Evolutionary conservation across 2,888 invertebrate genomes (phyloP), one percentile per base, ranked within the genome.

Genomic region (Ophion obscuratus): DNA sequence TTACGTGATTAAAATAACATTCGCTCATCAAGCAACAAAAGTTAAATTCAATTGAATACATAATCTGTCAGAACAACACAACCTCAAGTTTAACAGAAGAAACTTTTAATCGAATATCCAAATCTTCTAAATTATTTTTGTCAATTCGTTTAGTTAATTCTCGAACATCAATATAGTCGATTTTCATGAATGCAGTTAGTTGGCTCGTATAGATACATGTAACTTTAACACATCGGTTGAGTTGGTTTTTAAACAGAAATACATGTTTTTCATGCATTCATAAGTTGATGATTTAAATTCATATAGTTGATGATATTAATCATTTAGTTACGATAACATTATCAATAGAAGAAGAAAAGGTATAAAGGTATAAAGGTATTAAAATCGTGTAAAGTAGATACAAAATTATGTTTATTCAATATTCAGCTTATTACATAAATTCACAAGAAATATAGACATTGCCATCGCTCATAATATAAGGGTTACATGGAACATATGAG

Each of bases 371-470:
- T 73, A 59, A 73, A 17, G 17, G 31, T 57, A 47, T 73, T 20
- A 40, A 73, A 40, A 61, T 73, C 40, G 40, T 73, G 36, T 31
- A 10, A 59, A 59, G 53, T 73, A 59, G 7, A 59, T 73, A 57
- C 27, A 73, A 61, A 59, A 59, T 53, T 70, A 73, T 73, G n/a
- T 73, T 73, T 73, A 73, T 73, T 73, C 4, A 73, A 73, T 36
- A 59, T 59, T 59, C 31, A 61, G 11, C 11, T 61, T 73, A 20
- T 73, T 73, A 73, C n/a, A 59, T 36, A 61, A 17, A 53, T 57
- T 71, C 71, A 59, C 77, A 66, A 17, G 73, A 17, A 40, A 81
- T 73, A 57, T 81, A 81, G 14, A 81, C 20, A 20, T 73, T 81
- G 24, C 74, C 73, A 44, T 81, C 66, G 7, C 68, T 24, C 80